These are phyloP conservation scores for Dilophus febrilis DNA, from an alignment of 2,888 invertebrate genomes.

Conservation along the genomic window DNA sequence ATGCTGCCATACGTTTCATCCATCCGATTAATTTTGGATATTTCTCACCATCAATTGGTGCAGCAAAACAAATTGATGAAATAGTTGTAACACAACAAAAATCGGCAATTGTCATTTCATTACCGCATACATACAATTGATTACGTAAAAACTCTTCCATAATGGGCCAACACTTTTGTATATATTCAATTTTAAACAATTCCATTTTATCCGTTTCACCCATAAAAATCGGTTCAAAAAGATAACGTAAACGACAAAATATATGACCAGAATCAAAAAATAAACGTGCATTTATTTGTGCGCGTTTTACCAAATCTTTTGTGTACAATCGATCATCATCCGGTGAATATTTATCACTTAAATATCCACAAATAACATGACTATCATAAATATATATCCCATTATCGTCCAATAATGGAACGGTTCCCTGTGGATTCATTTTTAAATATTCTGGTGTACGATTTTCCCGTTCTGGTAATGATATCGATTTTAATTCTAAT, in stretches of 20 bases:
- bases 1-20: too few relatives aligned
- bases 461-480: neutral
- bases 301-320: slow-evolving; percentile 23
- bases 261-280: slow-evolving; percentile 27
- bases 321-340: slow-evolving; percentile 34
- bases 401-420: slow-evolving; percentile 43
- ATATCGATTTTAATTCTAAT: neutral
- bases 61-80: slow-evolving; percentile 20
- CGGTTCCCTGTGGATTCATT: slow-evolving; percentile 39
- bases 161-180: slow-evolving; percentile 32
- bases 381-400: slow-evolving; percentile 41
- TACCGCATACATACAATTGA: slow-evolving; percentile 28
- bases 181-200: slow-evolving; percentile 32
- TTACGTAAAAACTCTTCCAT: slow-evolving; percentile 30
- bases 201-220: slow-evolving; percentile 32
- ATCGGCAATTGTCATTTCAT: slow-evolving; percentile 31
- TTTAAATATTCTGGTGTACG: neutral
- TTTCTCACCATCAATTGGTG: too few relatives aligned
- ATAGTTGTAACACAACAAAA: slow-evolving; percentile 32
- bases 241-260: slow-evolving; percentile 25
- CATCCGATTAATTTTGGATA: too few relatives aligned
- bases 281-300: slow-evolving; percentile 23
- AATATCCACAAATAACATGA: slow-evolving; percentile 44
- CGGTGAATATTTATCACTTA: slow-evolving; percentile 39
- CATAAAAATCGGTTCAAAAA: slow-evolving; percentile 25